Base-by-base conservation (phyloP, 2,113 vertebrate species). In the Porphyrio hochstetteri region DNA sequence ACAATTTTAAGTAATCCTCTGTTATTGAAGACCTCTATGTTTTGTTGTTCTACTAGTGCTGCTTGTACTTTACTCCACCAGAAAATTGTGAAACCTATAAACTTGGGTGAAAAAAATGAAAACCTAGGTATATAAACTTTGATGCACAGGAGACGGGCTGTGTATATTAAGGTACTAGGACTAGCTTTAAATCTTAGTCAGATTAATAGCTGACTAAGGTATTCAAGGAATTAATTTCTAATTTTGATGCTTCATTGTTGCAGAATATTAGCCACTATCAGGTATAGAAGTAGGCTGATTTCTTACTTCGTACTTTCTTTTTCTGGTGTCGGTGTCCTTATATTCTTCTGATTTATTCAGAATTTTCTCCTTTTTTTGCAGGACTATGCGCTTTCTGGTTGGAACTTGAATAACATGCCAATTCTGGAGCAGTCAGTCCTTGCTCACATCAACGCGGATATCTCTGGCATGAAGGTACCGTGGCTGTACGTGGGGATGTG, bases 401-500 rank as follows among this genome's bases (percentile, higher is more conserved):
- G 99, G 99, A 99, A 99, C 95, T 98, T 99, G 96, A 99, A 99
- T 97, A 99, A 99, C 96, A 99, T 99, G 99, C 99, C 99, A 12
- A 98, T 99, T n/a, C 97, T 99, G 50, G 99, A 99, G 65, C 99
- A 99, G 82, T 99, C 99, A 4, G 99, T 99, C 64, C 98, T 99
- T 74, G 98, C 99, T 48, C 99, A 99, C 96, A 99, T 99, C 96
- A 99, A 99, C 14, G 99, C 99, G 52, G 99, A 99, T 96, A 99
- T 99, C 97, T 99, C 99, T 40, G 99, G 99, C 46, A 99, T 99
- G 99, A 99, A 99, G 97, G 99, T 99, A 48, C 99, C 99, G 59
- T 99, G 99, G 99, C 98, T 99, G 2, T 99, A 99, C 0, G 99
- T 99, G 44, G 99, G 99, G 71, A 99, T 99, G 99, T 99, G 99